phyloP scores from a whole-genome alignment of 2,797 vertebrate species.

The Echeneis naucrates region DNA sequence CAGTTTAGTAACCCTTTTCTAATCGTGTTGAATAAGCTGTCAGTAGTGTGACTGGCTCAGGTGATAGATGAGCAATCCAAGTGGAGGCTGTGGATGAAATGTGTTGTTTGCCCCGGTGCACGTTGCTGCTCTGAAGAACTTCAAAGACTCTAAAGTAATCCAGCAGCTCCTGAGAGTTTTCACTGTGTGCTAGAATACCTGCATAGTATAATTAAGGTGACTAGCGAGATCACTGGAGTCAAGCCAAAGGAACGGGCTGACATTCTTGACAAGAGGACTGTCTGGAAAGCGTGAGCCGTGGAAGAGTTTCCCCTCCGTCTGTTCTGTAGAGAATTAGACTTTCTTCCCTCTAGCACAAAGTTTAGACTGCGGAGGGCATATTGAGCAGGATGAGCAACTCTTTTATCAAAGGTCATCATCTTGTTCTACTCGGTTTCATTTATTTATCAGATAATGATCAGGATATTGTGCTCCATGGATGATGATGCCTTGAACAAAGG shows the following conservation, averaged over 20 bases:
- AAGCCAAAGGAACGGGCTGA: conserved; percentile 47
- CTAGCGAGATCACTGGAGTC: conserved; percentile 60
- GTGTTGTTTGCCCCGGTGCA: conserved; percentile 55
- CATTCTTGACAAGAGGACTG: conserved; percentile 66
- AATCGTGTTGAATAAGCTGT: conserved; percentile 50
- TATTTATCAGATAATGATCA: conserved; percentile 26
- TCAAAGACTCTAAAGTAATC: conserved; percentile 63
- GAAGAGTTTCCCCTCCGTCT: conserved; percentile 63
- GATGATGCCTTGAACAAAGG: conserved; percentile 12
- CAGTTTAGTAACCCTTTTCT: conserved; percentile 40
- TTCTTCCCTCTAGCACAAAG: conserved; percentile 55
- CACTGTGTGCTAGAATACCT: conserved; percentile 43
- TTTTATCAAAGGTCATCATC: conserved; percentile 44
- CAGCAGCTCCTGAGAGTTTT: conserved; percentile 40
- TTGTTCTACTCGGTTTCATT: conserved; percentile 33
- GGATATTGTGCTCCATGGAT: conserved; percentile 1
- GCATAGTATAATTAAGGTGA: conserved; percentile 64
- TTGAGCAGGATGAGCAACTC: conserved; percentile 33
- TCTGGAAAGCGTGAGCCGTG: conserved; percentile 37
- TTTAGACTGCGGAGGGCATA: conserved; percentile 56
- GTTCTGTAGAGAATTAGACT: conserved; percentile 56
- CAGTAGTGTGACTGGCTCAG: conserved; percentile 52
- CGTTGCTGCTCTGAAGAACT: conserved; percentile 44
- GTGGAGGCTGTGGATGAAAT: conserved; percentile 58
- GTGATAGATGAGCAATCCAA: conserved; percentile 58